Conservation (phyloP, 2,888 invertebrate genomes). For the Cataglyphis altisquamis region DNA sequence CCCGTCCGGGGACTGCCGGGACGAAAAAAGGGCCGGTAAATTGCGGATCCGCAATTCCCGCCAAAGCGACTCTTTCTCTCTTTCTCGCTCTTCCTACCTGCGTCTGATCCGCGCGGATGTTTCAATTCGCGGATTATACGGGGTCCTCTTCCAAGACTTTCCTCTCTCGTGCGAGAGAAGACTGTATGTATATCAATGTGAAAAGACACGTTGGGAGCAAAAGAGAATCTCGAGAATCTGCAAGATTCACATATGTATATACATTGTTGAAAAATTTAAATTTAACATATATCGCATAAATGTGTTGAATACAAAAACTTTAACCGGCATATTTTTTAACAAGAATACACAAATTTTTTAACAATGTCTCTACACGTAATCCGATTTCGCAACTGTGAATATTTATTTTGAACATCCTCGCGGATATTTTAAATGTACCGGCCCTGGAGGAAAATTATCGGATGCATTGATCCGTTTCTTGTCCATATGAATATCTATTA, state of each 20-base stretch:
- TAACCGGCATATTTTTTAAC: too few relatives aligned
- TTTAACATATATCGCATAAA: too few relatives aligned
- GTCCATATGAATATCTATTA: conserved; percentile 78
- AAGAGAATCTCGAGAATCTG: neutral
- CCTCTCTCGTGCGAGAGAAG: neutral
- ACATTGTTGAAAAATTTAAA: too few relatives aligned
- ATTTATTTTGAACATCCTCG: conserved; percentile 34
- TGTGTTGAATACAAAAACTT: too few relatives aligned
- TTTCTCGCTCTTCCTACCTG: neutral
- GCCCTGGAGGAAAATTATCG: conserved; percentile 59
- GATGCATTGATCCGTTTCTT: conserved; percentile 67
- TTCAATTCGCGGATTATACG: conserved; percentile 41
- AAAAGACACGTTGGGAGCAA: conserved; percentile 22
- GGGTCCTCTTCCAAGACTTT: conserved; percentile 2
- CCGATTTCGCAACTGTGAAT: neutral
- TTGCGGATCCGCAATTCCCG: conserved; percentile 67
- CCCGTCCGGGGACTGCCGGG: conserved; percentile 61
- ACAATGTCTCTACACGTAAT: too few relatives aligned
- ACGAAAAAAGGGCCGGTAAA: conserved; percentile 66
- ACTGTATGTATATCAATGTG: neutral
- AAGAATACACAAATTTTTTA: too few relatives aligned
- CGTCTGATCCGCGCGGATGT: conserved; percentile 57
- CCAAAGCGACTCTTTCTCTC: conserved; percentile 54
- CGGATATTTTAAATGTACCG: conserved; percentile 59
- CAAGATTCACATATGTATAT: neutral